These are phyloP conservation scores for Scotopteryx bipunctaria DNA, from an alignment of 2,888 invertebrate genomes.

Conservation along the genomic window DNA sequence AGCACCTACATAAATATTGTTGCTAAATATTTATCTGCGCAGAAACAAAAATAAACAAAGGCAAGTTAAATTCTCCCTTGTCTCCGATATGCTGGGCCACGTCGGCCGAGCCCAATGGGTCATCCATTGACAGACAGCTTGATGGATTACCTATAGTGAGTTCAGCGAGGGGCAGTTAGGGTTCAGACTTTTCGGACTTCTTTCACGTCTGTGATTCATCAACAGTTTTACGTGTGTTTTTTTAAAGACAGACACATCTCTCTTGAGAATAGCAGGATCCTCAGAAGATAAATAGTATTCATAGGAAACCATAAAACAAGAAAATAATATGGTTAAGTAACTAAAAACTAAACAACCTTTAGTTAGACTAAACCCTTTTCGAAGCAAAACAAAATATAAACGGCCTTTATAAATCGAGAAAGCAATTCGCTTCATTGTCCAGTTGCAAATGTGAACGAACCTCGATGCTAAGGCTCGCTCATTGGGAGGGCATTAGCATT, in stretches of 20 bases:
- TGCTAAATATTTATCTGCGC: conserved; percentile 15
- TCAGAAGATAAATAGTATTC: too few relatives aligned
- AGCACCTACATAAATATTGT: conserved; percentile 16
- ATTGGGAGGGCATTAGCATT: conserved; percentile 49
- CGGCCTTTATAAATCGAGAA: conserved; percentile 17
- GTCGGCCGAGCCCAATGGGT: conserved; percentile 43
- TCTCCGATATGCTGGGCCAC: conserved; percentile 20
- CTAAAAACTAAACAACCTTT: too few relatives aligned
- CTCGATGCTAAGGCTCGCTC: conserved; percentile 46
- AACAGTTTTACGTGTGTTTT: not conserved
- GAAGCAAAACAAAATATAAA: not conserved
- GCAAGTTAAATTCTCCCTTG: conserved; percentile 17
- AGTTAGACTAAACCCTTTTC: not conserved
- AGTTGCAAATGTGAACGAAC: conserved; percentile 17
- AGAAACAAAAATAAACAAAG: conserved; percentile 25
- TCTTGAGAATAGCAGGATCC: too few relatives aligned
- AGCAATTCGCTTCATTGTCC: conserved; percentile 28
- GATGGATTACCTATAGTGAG: conserved; percentile 50
- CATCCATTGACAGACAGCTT: conserved; percentile 54
- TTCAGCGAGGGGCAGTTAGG: conserved; percentile 16
- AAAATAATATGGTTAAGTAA: too few relatives aligned
- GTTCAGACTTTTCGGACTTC: conserved; percentile 24
- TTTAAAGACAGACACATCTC: not conserved
- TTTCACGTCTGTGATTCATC: conserved; percentile 8
- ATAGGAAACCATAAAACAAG: too few relatives aligned